Conservation (phyloP, 2,888 invertebrate species). For the Lypha dubia region DNA sequence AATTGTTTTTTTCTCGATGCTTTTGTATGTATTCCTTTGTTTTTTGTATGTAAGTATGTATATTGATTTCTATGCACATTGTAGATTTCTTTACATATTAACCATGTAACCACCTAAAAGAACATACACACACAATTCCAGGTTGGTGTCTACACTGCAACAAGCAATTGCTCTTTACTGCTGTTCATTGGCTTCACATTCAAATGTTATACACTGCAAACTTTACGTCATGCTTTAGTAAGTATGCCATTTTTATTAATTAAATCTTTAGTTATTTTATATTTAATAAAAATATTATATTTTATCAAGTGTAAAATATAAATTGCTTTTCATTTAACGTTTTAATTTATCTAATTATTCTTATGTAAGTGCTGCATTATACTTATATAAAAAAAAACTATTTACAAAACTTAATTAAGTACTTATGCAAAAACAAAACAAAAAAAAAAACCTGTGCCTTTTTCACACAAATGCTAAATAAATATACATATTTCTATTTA, state of each 20-base stretch:
- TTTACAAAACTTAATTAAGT: conserved; percentile 49
- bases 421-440: too few species aligned
- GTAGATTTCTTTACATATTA: not conserved
- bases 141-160: conserved; percentile 57
- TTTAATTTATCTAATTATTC: not conserved
- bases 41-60: too few species aligned
- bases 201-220: conserved; percentile 60
- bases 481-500: too few species aligned
- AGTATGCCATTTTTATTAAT: conserved; percentile 57
- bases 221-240: conserved; percentile 65
- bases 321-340: conserved; percentile 21
- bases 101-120: not conserved
- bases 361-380: not conserved
- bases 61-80: not conserved
- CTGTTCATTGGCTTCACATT: conserved; percentile 65
- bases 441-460: conserved; percentile 66
- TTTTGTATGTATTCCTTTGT: too few species aligned
- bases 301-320: conserved; percentile 67
- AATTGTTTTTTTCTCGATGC: too few species aligned
- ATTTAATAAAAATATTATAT: conserved; percentile 60
- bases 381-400: not conserved
- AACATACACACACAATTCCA: conserved; percentile 44
- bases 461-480: conserved; percentile 28
- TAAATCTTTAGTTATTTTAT: conserved; percentile 54
- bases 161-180: conserved; percentile 52